Percentiles rank a stretch among this genome's conserved stretches.
Evolutionary conservation across 2,888 invertebrate species (phyloP).

Genomic region (Flabesymbios commensalis): DNA sequence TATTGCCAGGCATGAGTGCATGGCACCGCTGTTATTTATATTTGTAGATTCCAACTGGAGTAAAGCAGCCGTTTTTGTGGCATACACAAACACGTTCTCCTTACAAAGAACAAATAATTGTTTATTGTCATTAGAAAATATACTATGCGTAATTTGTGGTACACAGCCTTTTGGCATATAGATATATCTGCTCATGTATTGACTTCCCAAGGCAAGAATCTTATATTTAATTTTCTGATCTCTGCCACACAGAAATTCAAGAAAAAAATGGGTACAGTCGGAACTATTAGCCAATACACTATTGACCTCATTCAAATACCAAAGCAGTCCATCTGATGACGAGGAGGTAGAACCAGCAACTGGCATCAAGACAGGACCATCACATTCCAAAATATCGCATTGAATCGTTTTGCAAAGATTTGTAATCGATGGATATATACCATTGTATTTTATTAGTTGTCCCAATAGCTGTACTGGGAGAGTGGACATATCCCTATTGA

Average conservation of each 20-base stretch:
- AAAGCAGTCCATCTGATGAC: neutral
- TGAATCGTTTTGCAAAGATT: neutral
- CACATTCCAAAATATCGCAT: neutral
- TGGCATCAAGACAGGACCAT: neutral
- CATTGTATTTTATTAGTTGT: neutral
- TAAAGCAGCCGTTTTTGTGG: no score
- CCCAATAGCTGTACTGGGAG: neutral
- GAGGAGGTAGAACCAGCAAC: neutral
- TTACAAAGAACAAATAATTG: neutral
- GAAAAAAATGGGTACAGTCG: no score
- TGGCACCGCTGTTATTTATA: neutral
- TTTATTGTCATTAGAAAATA: no score
- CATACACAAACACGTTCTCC: neutral
- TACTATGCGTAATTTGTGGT: no score
- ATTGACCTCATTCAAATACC: neutral
- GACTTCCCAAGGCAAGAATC: no score
- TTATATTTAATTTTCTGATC: no score
- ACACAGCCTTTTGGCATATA: no score
- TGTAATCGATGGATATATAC: neutral
- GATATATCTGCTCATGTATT: no score
- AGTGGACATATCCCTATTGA: neutral
- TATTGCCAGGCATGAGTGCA: conserved; percentile 1
- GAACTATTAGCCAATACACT: no score
- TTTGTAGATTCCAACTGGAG: no score
- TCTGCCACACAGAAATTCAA: no score